These are phyloP conservation scores for Dicrurus megarhynchus DNA, from an alignment of 2,113 vertebrate species.

Conservation along the genomic window DNA sequence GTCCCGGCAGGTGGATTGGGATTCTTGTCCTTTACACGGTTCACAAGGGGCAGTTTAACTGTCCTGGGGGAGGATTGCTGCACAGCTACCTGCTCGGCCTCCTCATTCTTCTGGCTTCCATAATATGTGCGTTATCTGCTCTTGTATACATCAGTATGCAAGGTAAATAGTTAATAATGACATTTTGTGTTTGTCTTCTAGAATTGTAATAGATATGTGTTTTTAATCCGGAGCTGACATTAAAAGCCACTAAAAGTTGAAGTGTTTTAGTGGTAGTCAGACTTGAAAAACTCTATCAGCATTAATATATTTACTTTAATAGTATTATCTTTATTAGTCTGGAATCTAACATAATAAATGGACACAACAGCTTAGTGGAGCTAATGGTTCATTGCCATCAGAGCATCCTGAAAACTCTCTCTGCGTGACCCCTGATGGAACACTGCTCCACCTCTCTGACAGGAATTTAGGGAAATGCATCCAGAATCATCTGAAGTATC, in stretches of 20 bases:
- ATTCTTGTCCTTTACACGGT: constrained; percentile 81
- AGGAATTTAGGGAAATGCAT: neutral
- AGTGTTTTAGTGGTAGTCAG: neutral
- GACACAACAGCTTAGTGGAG: neutral
- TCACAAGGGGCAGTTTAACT: constrained; percentile 82
- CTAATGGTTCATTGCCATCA: neutral
- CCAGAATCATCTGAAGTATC: neutral
- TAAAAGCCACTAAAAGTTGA: neutral
- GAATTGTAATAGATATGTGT: neutral
- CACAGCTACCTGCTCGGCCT: constrained; percentile 87
- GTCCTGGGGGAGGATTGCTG: constrained; percentile 77
- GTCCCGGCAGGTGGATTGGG: constrained; percentile 84
- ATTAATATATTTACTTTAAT: neutral
- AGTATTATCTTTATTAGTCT: neutral
- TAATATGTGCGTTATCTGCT: constrained; percentile 81
- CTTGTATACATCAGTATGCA: constrained; percentile 90
- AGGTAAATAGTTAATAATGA: constrained; percentile 70
- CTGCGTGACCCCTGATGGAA: rapidly evolving
- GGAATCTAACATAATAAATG: neutral
- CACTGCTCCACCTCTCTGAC: neutral
- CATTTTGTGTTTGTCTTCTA: neutral
- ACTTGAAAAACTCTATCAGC: neutral
- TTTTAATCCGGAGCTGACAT: neutral
- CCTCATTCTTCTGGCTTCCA: constrained; percentile 81
- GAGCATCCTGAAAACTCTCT: neutral